Evolutionary conservation across 2,797 vertebrate genomes (phyloP).

Genomic region (Chrosomus eos): DNA sequence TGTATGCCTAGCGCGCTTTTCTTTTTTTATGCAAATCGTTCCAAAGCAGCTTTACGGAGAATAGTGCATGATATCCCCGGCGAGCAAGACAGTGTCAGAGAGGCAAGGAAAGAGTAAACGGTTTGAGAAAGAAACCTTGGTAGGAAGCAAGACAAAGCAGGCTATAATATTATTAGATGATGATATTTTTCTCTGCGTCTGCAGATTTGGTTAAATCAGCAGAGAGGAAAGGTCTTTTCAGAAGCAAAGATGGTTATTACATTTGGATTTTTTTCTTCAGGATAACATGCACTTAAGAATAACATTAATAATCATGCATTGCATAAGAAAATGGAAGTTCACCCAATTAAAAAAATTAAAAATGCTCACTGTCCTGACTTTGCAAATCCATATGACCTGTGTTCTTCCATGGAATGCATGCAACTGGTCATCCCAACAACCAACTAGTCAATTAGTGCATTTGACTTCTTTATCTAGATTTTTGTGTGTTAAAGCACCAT

Average conservation of each 20-base stretch:
- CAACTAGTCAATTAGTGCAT: not conserved
- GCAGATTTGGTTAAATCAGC: not conserved
- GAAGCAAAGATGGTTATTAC: not conserved
- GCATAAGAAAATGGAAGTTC: not conserved
- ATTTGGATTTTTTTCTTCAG: not conserved
- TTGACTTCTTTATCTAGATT: not conserved
- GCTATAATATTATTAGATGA: slow-evolving; percentile 1
- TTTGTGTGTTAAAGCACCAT: not conserved
- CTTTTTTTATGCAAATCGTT: not conserved
- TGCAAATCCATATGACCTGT: not conserved
- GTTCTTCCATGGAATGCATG: not conserved
- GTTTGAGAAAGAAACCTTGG: not conserved
- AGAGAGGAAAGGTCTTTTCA: slow-evolving; percentile 10
- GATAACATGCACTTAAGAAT: not conserved
- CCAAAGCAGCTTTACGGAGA: not conserved
- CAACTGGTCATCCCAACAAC: not conserved
- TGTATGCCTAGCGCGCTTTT: not conserved
- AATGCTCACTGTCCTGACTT: not conserved
- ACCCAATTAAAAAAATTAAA: not conserved
- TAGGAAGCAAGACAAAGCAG: slow-evolving; percentile 6
- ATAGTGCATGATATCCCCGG: not conserved
- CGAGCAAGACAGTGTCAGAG: not conserved
- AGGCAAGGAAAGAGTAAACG: not conserved
- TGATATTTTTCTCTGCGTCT: slow-evolving; percentile 7
- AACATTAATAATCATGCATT: not conserved